Evolutionary conservation across 2,113 vertebrate genomes (phyloP), one percentile per base, ranked within the genome.

Genomic region (Neoarius graeffei): DNA sequence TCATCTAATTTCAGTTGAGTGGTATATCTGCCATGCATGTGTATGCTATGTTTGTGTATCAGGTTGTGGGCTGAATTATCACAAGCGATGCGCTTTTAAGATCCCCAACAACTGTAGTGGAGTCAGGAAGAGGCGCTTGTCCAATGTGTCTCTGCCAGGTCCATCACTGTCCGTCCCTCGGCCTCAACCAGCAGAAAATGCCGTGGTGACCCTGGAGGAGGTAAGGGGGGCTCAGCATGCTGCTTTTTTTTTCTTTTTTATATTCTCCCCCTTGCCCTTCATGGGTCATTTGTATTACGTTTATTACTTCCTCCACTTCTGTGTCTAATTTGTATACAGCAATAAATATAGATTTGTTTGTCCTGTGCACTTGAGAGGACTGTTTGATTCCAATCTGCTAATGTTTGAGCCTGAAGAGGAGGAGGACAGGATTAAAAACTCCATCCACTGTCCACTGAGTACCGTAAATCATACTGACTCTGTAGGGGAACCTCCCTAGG

Each of bases 21-120:
- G 50, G n/a, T 73, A 25, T 42, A n/a, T 19, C 48, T 59, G 52
- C 17, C 17, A 9, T 57, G 2, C 83, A 73, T 66, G 52, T 81
- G 13, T 69, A n/a, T 79, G 52, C 52, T 50, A 42, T 87, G 9
- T 86, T 64, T 85, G 3, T 89, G 62, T 85, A 69, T 79, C 92
- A 99, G 98, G 98, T 88, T 99, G 98, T 93, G 98, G 98, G 76
- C 94, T 99, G 86, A 99, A 99, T 95, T 99, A 99, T 94, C 98
- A 99, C 94, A 99, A 99, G 89, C 96, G 98, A 88, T 99, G 98
- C 88, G 98, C 98, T 94, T 99, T 99, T 95, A 99, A 99, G 94
- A 99, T 99, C 92, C 98, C 98, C 77, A 99, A 99, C 95, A 99
- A 99, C 93, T 99, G 98, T 90, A 97, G 97, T 23, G 98, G 98